Evolutionary conservation across 2,888 invertebrate species (phyloP).

Genomic region (Lepas anatifera): DNA sequence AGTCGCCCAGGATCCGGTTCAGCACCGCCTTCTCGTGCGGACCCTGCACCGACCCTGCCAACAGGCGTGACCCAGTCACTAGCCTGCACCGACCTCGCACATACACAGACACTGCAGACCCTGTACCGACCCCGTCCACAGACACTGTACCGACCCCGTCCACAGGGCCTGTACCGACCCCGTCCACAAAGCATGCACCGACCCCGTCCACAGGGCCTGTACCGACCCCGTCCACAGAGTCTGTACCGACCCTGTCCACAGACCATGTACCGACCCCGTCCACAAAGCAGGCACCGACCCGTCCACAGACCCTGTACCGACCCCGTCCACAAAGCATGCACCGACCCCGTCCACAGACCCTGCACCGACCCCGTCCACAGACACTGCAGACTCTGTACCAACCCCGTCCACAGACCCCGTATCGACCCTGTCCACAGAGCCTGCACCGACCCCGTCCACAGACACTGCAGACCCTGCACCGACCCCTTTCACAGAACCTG

Average conservation of each 20-base stretch:
- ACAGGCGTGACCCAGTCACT: too few relatives aligned
- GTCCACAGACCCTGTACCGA: too few relatives aligned
- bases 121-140: background rate
- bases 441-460: too few relatives aligned
- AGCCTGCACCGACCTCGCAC: too few relatives aligned
- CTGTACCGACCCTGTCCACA: too few relatives aligned
- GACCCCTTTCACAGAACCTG: too few relatives aligned
- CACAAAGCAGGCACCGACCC: slow-evolving; percentile 54
- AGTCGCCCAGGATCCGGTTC: slow-evolving; percentile 61
- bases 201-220: too few relatives aligned
- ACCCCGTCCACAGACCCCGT: background rate
- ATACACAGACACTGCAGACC: slow-evolving; percentile 85
- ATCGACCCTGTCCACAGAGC: background rate
- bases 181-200: too few relatives aligned
- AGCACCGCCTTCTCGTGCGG: slow-evolving; percentile 77
- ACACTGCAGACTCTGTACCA: slow-evolving; percentile 60
- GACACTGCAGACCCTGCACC: slow-evolving; percentile 38
- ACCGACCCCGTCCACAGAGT: too few relatives aligned
- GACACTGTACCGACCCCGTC: background rate
- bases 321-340: slow-evolving; percentile 52
- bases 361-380: too few relatives aligned
- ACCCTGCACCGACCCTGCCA: slow-evolving; percentile 37
- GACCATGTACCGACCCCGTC: too few relatives aligned
- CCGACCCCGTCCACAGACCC: background rate
- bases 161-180: too few relatives aligned